phyloP scores from a whole-genome alignment of 2,888 invertebrate genomes.

The Deilephila elpenor region DNA sequence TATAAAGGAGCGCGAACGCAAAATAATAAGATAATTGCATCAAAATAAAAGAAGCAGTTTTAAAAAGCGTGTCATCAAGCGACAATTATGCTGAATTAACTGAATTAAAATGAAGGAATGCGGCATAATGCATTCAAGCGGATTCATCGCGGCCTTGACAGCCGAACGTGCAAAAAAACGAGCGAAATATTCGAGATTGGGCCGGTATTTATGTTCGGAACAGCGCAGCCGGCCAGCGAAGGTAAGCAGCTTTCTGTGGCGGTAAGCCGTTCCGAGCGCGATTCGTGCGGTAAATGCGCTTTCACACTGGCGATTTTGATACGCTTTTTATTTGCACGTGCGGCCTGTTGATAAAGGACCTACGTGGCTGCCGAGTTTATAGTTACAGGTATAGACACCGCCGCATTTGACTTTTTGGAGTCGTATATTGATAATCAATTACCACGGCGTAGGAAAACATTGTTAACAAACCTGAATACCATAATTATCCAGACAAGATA shows the following conservation, averaged over 20 bases:
- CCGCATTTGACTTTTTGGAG: too few relatives aligned
- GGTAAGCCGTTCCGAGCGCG: slow-evolving; percentile 46
- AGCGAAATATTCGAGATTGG: slow-evolving; percentile 51
- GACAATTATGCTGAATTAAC: slow-evolving; percentile 19
- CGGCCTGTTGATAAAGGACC: too few relatives aligned
- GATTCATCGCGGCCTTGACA: slow-evolving; percentile 67
- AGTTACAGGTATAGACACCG: too few relatives aligned
- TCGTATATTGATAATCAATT: too few relatives aligned
- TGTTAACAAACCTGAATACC: too few relatives aligned
- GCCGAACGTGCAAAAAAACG: slow-evolving; percentile 53
- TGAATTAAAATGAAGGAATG: slow-evolving; percentile 41
- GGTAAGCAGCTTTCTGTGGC: slow-evolving; percentile 72
- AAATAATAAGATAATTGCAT: neutral
- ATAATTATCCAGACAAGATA: too few relatives aligned
- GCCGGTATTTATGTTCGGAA: slow-evolving; percentile 55
- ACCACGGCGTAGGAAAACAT: too few relatives aligned
- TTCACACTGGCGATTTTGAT: slow-evolving; percentile 29
- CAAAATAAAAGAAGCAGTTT: neutral
- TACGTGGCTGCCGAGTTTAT: too few relatives aligned
- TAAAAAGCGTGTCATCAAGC: slow-evolving; percentile 16
- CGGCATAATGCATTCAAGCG: slow-evolving; percentile 51
- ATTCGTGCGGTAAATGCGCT: slow-evolving; percentile 45
- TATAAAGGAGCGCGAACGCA: slow-evolving; percentile 6
- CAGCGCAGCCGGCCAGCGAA: slow-evolving; percentile 61
- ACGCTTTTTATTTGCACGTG: neutral